Base-by-base conservation (phyloP, 1,140 invertebrate genomes). In the Bradynema listronoti region DNA sequence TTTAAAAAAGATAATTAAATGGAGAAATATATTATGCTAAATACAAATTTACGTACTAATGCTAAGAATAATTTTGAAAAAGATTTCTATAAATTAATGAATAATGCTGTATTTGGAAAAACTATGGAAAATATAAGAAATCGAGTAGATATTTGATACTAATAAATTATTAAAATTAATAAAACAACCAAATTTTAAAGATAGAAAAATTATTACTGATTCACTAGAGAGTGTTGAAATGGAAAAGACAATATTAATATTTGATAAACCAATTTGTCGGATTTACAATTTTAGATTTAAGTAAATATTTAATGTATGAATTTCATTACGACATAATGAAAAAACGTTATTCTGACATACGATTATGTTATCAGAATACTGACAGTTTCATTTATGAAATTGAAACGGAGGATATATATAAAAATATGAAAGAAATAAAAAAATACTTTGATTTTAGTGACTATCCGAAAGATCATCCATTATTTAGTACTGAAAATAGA, bases 1-100 rank as follows among this genome's bases (percentile, higher is more conserved):
- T 80, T 84, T 71, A 72, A 80, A 32, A 81, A 84, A 80, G 73
- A 69, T 33, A 24, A 60, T 56, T 83, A 79, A 79, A 63, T 83
- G 29, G 76, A 80, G 66, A 46, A 68, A 4, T 82, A 80, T 60
- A 80, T 80, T 52, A 73, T 79, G 34, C 59, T 77, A 25, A 82
- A 82, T 73, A 82, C 79, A 30, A 53, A 69, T 50, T 51, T 71
- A 30, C 53, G 78, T 62, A 50, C 63, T 55, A 47, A 67, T 56
- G 68, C 76, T 16, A 78, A 52, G 55, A 79, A 77, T 63, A 68
- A 78, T 6, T 83, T 82, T 75, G 80, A 82, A 73, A 81, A 81
- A 68, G 78, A 81, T 69, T 80, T 82, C 67, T 82, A 70, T 59
- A 82, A 83, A 71, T 57, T 82, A 54, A 75, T 82, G 61, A 81